These are phyloP conservation scores for Stratiolaelaps scimitus DNA, from an alignment of 1,140 invertebrate genomes.

Conservation along the genomic window DNA sequence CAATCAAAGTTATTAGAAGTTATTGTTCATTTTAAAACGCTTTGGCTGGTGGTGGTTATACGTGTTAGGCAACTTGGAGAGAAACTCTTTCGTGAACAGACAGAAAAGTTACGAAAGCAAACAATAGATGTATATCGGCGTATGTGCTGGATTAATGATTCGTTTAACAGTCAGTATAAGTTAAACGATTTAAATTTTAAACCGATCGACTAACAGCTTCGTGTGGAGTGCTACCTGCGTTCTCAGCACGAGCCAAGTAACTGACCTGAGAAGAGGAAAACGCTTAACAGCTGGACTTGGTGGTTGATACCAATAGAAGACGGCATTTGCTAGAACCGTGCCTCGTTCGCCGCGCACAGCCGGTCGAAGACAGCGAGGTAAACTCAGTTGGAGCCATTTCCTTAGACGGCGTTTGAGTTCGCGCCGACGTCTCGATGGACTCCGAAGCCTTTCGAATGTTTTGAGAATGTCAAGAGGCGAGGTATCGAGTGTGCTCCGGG, in stretches of 20 bases:
- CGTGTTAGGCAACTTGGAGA: too few species aligned
- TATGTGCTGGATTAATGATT: too few species aligned
- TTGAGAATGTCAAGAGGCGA: conserved; percentile 19
- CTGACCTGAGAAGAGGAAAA: conserved; percentile 16
- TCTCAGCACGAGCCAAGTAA: neutral
- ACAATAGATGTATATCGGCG: too few species aligned
- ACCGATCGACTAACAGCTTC: too few species aligned
- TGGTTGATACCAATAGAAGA: conserved; percentile 25
- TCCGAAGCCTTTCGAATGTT: conserved; percentile 14
- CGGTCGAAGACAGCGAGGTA: neutral
- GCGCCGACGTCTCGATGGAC: conserved; percentile 5
- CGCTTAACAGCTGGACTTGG: conserved; percentile 20
- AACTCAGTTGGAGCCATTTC: conserved; percentile 12
- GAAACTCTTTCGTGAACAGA: too few species aligned
- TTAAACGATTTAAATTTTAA: too few species aligned
- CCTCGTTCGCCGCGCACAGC: conserved; percentile 20
- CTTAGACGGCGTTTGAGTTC: neutral
- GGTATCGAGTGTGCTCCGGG: neutral
- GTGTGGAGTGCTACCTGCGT: too few species aligned
- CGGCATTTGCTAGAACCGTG: conserved; percentile 17
- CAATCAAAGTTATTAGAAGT: too few species aligned
- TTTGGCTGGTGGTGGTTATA: too few species aligned
- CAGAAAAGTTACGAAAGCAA: too few species aligned
- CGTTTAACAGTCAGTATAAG: too few species aligned
- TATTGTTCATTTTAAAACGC: too few species aligned